A percentile compares a stretch with the other conserved stretches of the same genome.
Conservation (phyloP, 2,797 vertebrate species). For the Amniataba percoides region DNA sequence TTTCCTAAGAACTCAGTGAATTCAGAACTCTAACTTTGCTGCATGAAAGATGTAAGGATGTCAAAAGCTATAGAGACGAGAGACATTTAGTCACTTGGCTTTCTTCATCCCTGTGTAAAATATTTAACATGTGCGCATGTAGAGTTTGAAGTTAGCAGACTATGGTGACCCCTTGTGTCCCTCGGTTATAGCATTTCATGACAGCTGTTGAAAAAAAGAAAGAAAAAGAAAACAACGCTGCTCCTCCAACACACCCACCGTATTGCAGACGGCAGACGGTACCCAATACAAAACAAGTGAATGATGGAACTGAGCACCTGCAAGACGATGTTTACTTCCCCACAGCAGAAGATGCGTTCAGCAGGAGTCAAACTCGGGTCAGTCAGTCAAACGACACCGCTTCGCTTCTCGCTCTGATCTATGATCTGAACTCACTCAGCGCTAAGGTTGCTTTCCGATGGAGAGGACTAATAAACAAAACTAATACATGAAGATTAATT, state of each 20-base stretch:
- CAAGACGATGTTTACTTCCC: conserved; percentile 32
- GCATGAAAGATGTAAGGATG: neutral
- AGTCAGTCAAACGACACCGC: conserved; percentile 39
- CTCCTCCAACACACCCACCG: neutral
- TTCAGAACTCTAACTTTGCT: neutral
- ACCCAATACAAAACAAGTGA: conserved; percentile 41
- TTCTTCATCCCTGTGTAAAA: conserved; percentile 10
- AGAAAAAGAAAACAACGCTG: conserved; percentile 32
- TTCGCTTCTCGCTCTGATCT: conserved; percentile 28
- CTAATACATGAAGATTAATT: neutral
- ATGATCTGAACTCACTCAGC: conserved; percentile 25
- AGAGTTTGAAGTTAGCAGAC: neutral
- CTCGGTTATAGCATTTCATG: conserved; percentile 29
- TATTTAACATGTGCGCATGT: neutral
- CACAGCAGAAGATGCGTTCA: conserved; percentile 44
- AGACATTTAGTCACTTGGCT: conserved; percentile 24
- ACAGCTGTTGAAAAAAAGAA: conserved; percentile 14
- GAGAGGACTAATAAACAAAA: conserved; percentile 13
- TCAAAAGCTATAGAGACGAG: conserved; percentile 3
- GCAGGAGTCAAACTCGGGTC: conserved; percentile 47
- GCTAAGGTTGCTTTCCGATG: conserved; percentile 1
- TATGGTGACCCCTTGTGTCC: conserved; percentile 7
- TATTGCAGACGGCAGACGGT: conserved; percentile 34
- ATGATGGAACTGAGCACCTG: conserved; percentile 30
- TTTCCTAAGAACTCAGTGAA: neutral